Conservation (phyloP, 2,797 vertebrate genomes). For the Rhynchotus rufescens region DNA sequence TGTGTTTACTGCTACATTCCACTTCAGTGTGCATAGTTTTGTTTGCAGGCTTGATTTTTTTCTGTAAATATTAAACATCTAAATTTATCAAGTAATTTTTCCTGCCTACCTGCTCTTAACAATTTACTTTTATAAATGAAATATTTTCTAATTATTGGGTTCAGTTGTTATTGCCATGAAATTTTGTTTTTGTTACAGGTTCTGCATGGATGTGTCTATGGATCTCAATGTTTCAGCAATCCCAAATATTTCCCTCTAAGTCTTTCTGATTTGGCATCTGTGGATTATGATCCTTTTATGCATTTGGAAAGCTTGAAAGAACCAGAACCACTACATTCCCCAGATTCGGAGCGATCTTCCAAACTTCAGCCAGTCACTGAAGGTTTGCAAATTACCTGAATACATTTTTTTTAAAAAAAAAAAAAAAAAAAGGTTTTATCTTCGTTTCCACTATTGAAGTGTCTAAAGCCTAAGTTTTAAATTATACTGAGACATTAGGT, state of each 20-base stretch:
- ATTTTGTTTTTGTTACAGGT: slow-evolving; percentile 82
- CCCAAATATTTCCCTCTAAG: slow-evolving; percentile 94
- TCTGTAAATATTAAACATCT: not conserved
- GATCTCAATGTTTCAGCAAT: slow-evolving; percentile 95
- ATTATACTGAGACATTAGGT: not conserved
- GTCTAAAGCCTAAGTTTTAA: not conserved
- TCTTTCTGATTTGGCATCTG: slow-evolving; percentile 91
- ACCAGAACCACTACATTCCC: slow-evolving; percentile 96
- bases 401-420: not conserved
- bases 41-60: not conserved
- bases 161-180: not conserved
- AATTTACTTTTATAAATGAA: not conserved
- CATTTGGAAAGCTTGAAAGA: slow-evolving; percentile 94
- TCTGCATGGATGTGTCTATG: slow-evolving; percentile 96
- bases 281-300: slow-evolving; percentile 96
- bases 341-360: slow-evolving; percentile 94
- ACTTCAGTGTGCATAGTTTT: not conserved
- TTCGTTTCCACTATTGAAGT: slow-evolving; percentile 1
- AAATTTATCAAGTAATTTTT: not conserved
- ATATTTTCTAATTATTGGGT: not conserved
- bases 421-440: not conserved
- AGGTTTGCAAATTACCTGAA: slow-evolving; percentile 80
- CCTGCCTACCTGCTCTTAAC: not conserved
- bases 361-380: slow-evolving; percentile 97
- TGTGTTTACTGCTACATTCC: not conserved